phyloP scores from a whole-genome alignment of 2,888 invertebrate species.

The Metallyticus violacea region DNA sequence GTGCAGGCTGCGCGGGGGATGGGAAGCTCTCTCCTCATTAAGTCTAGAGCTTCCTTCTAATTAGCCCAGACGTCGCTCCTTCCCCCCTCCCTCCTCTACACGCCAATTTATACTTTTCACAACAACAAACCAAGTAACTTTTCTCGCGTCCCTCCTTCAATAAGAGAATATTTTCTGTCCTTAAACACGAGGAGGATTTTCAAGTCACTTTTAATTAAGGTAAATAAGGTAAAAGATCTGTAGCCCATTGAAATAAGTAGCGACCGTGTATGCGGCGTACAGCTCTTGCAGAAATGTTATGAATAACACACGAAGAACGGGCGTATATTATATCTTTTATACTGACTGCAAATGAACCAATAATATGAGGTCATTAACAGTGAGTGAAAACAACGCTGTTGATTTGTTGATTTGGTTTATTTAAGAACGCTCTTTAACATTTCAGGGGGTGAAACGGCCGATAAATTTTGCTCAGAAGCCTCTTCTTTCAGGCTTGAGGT shows the following conservation, averaged over 20 bases:
- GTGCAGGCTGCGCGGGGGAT: background rate
- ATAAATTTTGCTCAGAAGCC: no score
- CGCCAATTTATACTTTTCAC: slow-evolving; percentile 17
- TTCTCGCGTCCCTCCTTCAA: slow-evolving; percentile 8
- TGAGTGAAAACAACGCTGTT: no score
- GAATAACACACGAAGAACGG: background rate
- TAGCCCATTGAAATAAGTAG: slow-evolving; percentile 3
- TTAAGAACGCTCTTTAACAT: no score
- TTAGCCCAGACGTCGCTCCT: slow-evolving; percentile 9
- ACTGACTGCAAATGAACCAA: no score
- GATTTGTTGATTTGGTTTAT: no score
- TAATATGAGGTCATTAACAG: no score
- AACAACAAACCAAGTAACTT: slow-evolving; percentile 10
- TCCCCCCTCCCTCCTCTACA: slow-evolving; percentile 5
- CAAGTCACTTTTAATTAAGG: slow-evolving; percentile 27
- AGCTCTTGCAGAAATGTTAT: background rate
- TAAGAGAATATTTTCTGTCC: slow-evolving; percentile 13
- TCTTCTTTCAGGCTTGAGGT: no score
- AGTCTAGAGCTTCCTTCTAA: slow-evolving; percentile 18
- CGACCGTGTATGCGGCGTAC: background rate
- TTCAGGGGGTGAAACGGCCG: no score
- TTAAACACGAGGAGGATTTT: slow-evolving; percentile 15
- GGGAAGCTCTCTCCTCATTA: slow-evolving; percentile 5
- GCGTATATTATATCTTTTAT: no score
- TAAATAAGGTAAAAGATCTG: slow-evolving; percentile 22